These are phyloP conservation scores for Sciaenops ocellatus DNA, from an alignment of 2,797 vertebrate genomes.

Conservation along the genomic window DNA sequence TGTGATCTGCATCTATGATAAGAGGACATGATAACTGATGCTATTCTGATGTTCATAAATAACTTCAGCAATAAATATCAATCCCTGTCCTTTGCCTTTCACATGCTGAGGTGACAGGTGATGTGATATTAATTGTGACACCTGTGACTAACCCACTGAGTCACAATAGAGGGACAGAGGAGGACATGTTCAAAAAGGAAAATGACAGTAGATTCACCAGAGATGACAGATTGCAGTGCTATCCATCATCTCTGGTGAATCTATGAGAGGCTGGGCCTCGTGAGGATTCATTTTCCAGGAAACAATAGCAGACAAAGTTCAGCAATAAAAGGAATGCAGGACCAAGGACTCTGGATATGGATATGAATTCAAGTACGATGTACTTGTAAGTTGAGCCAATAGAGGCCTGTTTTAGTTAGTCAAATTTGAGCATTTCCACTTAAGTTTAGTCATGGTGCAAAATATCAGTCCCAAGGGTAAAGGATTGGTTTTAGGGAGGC, in stretches of 20 bases:
- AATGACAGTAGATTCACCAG: constrained; percentile 59
- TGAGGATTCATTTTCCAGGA: constrained; percentile 45
- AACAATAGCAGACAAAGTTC: constrained; percentile 35
- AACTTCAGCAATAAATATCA: constrained; percentile 31
- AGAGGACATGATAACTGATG: neutral
- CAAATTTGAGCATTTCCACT: neutral
- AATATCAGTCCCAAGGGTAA: neutral
- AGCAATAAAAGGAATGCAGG: constrained; percentile 12
- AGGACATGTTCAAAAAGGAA: constrained; percentile 48
- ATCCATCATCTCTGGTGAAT: constrained; percentile 60
- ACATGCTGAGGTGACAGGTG: constrained; percentile 34
- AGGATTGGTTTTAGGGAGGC: neutral
- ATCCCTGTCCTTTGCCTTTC: constrained; percentile 11
- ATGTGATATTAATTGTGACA: constrained; percentile 50
- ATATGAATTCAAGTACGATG: neutral
- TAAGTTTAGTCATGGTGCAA: neutral
- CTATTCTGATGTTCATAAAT: constrained; percentile 17
- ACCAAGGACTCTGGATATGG: neutral
- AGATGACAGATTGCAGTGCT: constrained; percentile 62
- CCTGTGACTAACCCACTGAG: constrained; percentile 47
- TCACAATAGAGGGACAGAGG: constrained; percentile 35
- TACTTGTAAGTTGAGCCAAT: neutral
- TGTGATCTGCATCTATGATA: neutral
- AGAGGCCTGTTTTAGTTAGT: neutral
- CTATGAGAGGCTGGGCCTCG: constrained; percentile 36